A percentile compares a stretch with the other conserved stretches of the same genome.
These are phyloP conservation scores for Drosophila infuscata DNA, from an alignment of 2,888 invertebrate species.

Conservation along the genomic window DNA sequence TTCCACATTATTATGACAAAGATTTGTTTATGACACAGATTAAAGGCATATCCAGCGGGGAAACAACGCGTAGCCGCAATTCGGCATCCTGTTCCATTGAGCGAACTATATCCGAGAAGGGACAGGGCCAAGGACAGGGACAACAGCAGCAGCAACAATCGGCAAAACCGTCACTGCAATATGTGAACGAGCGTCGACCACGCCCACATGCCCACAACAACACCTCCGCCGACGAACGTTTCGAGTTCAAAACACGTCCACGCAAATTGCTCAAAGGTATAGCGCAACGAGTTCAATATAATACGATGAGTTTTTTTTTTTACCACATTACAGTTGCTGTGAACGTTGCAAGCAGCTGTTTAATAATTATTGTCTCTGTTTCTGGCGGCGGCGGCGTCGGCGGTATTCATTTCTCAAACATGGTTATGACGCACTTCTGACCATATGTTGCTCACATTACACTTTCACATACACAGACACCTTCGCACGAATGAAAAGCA, in stretches of 20 bases:
- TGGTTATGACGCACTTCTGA: constrained; percentile 57
- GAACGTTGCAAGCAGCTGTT: constrained; percentile 30
- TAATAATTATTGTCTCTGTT: neutral
- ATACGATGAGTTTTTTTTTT: constrained; percentile 4
- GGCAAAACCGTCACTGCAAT: constrained; percentile 82
- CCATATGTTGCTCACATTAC: constrained; percentile 45
- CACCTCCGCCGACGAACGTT: constrained; percentile 78
- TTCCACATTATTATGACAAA: neutral
- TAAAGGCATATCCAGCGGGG: constrained; percentile 85
- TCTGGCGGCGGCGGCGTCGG: constrained; percentile 9
- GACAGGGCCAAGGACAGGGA: constrained; percentile 20
- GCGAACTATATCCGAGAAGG: constrained; percentile 83
- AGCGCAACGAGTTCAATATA: neutral
- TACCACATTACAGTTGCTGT: constrained; percentile 61
- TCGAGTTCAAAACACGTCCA: constrained; percentile 84
- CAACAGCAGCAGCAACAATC: constrained; percentile 61
- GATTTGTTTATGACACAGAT: constrained; percentile 66
- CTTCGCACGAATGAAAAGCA: constrained; percentile 2
- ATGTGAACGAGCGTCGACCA: constrained; percentile 84
- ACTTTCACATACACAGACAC: constrained; percentile 36
- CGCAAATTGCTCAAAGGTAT: constrained; percentile 85
- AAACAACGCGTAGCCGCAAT: constrained; percentile 84
- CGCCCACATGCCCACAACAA: constrained; percentile 74
- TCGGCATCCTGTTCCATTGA: constrained; percentile 85
- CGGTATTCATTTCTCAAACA: neutral